Percentiles rank a stretch among this genome's conserved stretches.
Evolutionary conservation across 2,113 vertebrate genomes (phyloP).

Genomic region (Dasyurus viverrinus): DNA sequence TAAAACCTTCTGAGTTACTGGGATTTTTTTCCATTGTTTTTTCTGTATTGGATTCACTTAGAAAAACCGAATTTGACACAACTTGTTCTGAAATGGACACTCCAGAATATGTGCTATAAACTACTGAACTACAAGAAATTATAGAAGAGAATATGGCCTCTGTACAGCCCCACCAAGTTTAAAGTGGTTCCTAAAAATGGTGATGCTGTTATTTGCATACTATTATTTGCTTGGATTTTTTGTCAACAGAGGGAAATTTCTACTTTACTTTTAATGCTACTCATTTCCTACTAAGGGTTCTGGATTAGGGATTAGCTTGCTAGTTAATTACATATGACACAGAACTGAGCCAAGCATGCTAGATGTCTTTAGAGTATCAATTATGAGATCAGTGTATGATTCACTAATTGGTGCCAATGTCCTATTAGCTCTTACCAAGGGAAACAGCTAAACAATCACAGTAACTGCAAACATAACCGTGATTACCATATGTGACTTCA

Average conservation of each 20-base stretch:
- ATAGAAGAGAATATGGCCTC: neutral
- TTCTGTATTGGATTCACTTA: neutral
- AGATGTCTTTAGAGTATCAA: neutral
- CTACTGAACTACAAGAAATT: neutral
- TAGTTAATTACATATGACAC: neutral
- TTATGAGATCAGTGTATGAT: neutral
- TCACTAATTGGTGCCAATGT: neutral
- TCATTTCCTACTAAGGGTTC: neutral
- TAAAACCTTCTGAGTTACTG: neutral
- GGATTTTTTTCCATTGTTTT: neutral
- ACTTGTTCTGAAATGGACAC: neutral
- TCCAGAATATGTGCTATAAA: too few relatives aligned
- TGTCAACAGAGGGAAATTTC: neutral
- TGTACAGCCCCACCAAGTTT: neutral
- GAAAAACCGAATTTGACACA: neutral
- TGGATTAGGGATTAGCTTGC: neutral
- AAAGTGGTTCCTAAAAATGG: neutral
- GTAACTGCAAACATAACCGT: neutral
- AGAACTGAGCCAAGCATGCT: neutral
- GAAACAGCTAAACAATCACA: neutral
- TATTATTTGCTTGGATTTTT: neutral
- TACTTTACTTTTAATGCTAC: neutral
- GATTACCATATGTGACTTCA: neutral
- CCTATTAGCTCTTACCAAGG: neutral
- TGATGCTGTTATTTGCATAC: neutral